Evolutionary conservation across 2,888 invertebrate genomes (phyloP).

Genomic region (Teinopalpus imperialis): DNA sequence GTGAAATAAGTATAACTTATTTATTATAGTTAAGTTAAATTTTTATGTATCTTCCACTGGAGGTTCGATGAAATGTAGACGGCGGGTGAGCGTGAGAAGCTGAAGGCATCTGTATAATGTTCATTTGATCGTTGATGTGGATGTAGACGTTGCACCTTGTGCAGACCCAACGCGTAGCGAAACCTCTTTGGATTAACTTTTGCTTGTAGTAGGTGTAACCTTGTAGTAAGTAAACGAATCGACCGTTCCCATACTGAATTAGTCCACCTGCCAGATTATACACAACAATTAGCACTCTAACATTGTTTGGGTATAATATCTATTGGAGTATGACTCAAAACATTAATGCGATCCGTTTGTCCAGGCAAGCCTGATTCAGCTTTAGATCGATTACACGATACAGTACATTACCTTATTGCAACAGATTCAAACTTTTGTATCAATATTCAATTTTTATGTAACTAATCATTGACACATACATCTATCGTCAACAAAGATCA

Average conservation of each 20-base stretch:
- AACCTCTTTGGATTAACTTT: slow-evolving; percentile 29
- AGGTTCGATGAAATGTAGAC: slow-evolving; percentile 26
- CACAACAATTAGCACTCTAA: neutral
- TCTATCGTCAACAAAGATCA: too few relatives aligned
- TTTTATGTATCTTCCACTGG: slow-evolving; percentile 36
- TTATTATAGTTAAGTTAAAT: too few relatives aligned
- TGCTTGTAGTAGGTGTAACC: slow-evolving; percentile 44
- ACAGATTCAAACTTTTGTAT: too few relatives aligned
- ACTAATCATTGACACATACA: too few relatives aligned
- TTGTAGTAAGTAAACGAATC: slow-evolving; percentile 32
- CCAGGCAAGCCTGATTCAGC: too few relatives aligned
- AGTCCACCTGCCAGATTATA: slow-evolving; percentile 9
- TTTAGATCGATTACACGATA: too few relatives aligned
- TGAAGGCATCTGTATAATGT: slow-evolving; percentile 30
- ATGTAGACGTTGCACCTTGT: slow-evolving; percentile 28
- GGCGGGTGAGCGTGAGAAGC: slow-evolving; percentile 36
- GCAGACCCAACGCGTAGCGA: slow-evolving; percentile 35
- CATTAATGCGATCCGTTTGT: too few relatives aligned
- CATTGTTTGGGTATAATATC: too few relatives aligned
- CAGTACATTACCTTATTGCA: too few relatives aligned
- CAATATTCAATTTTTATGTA: too few relatives aligned
- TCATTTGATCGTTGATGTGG: slow-evolving; percentile 26
- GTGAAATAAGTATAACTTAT: too few relatives aligned
- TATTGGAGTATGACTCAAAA: too few relatives aligned
- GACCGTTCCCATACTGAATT: slow-evolving; percentile 34